Conservation (phyloP, 1,140 invertebrate genomes). For the Danaus plexippus region DNA sequence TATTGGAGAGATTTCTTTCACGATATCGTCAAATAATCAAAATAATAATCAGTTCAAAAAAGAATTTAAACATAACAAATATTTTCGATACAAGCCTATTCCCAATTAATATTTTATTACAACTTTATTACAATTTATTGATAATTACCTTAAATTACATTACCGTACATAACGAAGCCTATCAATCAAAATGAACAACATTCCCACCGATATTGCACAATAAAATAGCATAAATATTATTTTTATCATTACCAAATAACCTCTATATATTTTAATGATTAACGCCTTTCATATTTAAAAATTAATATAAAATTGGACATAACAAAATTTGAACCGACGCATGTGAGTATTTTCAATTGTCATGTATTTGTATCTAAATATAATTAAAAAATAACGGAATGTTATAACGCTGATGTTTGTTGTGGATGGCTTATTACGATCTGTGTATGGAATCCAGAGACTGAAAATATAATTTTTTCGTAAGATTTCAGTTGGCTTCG, state of each 20-base stretch:
- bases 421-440: conserved; percentile 4
- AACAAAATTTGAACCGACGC: conserved; percentile 30
- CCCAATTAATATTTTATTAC: conserved; percentile 61
- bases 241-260: conserved; percentile 40
- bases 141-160: conserved; percentile 52
- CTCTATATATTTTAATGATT: conserved; percentile 38
- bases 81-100: conserved; percentile 58
- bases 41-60: conserved; percentile 42
- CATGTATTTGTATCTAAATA: conserved; percentile 16
- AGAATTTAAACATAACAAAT: conserved; percentile 53
- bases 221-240: conserved; percentile 58
- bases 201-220: conserved; percentile 64
- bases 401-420: conserved; percentile 3
- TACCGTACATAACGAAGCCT: conserved; percentile 54
- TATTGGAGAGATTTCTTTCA: conserved; percentile 60
- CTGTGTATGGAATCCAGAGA: too few relatives aligned
- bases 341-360: conserved; percentile 41
- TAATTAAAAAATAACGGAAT: conserved; percentile 17
- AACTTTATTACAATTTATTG: conserved; percentile 61
- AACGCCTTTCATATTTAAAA: conserved; percentile 19
- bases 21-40: conserved; percentile 46
- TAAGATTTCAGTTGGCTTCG: too few relatives aligned
- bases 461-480: too few relatives aligned
- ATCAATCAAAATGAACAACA: conserved; percentile 44
- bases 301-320: conserved; percentile 32